Conservation (phyloP, 2,797 vertebrate genomes). For the Labroides dimidiatus region DNA sequence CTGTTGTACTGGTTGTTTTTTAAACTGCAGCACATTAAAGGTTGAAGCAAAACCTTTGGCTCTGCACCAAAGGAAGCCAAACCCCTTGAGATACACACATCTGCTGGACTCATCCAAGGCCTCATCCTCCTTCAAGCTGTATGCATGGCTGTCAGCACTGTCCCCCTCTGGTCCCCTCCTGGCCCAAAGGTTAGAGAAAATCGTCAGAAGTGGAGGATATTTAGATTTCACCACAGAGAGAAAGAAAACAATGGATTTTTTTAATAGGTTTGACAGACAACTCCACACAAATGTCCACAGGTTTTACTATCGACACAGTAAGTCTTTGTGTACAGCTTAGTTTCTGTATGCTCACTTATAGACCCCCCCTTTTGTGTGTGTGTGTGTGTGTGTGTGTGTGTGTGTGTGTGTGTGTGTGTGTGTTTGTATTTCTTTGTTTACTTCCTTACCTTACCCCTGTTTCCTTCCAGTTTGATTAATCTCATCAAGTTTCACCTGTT, state of each 20-base stretch:
- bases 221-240: slow-evolving; percentile 37
- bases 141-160: slow-evolving; percentile 53
- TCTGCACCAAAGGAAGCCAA: slow-evolving; percentile 34
- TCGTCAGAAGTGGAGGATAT: slow-evolving; percentile 31
- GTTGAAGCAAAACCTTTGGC: slow-evolving; percentile 39
- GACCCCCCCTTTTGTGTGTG: no score
- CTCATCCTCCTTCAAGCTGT: slow-evolving; percentile 46
- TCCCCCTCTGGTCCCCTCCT: slow-evolving; percentile 3
- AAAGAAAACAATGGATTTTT: slow-evolving; percentile 29
- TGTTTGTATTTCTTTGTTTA: no score
- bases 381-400: no score
- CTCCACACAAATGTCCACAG: slow-evolving; percentile 4
- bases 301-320: slow-evolving; percentile 1
- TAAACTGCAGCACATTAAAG: slow-evolving; percentile 12
- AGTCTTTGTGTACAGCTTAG: no score
- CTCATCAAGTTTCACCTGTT: no score
- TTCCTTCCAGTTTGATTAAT: no score
- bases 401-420: no score
- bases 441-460: no score
- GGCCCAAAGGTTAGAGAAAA: slow-evolving; percentile 38
- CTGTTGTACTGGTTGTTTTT: not conserved
- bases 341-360: no score
- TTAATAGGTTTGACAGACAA: slow-evolving; percentile 22
- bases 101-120: slow-evolving; percentile 60
- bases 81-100: slow-evolving; percentile 54